Base-by-base conservation (phyloP, 2,113 vertebrate species). In the Carlito syrichta region DNA sequence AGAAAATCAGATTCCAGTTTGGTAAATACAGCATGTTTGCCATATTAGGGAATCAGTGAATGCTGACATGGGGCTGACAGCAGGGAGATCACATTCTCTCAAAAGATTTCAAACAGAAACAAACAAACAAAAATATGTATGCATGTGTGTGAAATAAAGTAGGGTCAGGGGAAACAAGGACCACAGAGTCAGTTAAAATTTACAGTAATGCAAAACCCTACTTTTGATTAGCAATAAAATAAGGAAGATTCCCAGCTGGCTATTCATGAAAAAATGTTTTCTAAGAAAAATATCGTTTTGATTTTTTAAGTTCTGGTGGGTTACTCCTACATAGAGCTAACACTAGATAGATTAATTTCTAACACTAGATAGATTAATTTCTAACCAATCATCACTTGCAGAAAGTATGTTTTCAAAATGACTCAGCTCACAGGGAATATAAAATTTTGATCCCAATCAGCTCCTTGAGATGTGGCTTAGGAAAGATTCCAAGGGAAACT, bases 201-300 rank as follows among this genome's bases (percentile, higher is more conserved):
- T 60, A 11, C 32, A 58, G 11, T n/a, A 58, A 81, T 58, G 6
- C 14, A 78, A 85, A 82, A 22, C 16, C 54, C 32, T 91, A 43
- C 82, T 62, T 82, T 71, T 60, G 45, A 95, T 43, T 93, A 76
- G 63, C 77, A 95, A 82, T 20, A 96, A 73, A 89, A 76, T 88
- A 52, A 91, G 43, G 60, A 87, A 58, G n/a, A 94, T 22, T 30
- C 54, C 16, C 13, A 78, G 54, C 48, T 96, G 73, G 2, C 82
- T 78, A 43, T 69, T 40, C 83, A 91, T 40, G 25, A 91, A 76
- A 93, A 87, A 54, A 62, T 48, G 13, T 85, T 87, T 91, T 91
- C 71, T 86, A 77, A 96, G 58, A 81, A 82, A 86, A 95, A 83
- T 50, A n/a, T 30, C 50, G 48, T 93, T 96, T 96, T 95, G 77